A percentile compares a stretch with the other conserved stretches of the same genome.
These are phyloP conservation scores for Penaeus indicus DNA, from an alignment of 1,140 invertebrate genomes.

Conservation along the genomic window DNA sequence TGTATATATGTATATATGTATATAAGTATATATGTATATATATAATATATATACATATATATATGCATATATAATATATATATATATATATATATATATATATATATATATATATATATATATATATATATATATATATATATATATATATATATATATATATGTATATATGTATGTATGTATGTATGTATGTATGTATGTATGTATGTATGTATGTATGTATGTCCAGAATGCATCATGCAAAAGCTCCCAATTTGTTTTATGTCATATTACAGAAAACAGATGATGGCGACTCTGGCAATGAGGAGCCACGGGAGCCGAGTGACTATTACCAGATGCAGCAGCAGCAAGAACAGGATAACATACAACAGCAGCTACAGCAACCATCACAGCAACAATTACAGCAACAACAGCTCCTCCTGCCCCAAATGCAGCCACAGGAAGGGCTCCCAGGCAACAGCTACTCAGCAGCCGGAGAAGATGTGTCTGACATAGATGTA, in stretches of 20 bases:
- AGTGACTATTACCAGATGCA: slow-evolving; percentile 51
- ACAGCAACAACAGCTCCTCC: slow-evolving; percentile 25
- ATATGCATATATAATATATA: neutral
- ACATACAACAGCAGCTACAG: neutral
- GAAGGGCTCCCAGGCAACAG: neutral
- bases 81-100: neutral
- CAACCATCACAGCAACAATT: slow-evolving; percentile 36
- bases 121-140: too few relatives aligned
- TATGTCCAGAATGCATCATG: too few relatives aligned
- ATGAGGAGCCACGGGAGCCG: slow-evolving; percentile 85
- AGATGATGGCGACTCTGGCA: slow-evolving; percentile 93
- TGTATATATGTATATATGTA: too few relatives aligned
- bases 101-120: neutral
- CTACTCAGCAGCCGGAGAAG: neutral
- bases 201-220: too few relatives aligned
- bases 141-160: too few relatives aligned
- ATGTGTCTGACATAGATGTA: neutral
- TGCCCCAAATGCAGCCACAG: slow-evolving; percentile 23
- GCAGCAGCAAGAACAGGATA: slow-evolving; percentile 26
- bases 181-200: too few relatives aligned
- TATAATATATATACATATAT: neutral
- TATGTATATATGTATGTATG: too few relatives aligned
- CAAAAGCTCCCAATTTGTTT: slow-evolving; percentile 1
- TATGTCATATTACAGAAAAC: slow-evolving; percentile 77
- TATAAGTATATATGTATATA: neutral